These are phyloP conservation scores for Poecile atricapillus DNA, from an alignment of 2,113 vertebrate species.

Conservation along the genomic window DNA sequence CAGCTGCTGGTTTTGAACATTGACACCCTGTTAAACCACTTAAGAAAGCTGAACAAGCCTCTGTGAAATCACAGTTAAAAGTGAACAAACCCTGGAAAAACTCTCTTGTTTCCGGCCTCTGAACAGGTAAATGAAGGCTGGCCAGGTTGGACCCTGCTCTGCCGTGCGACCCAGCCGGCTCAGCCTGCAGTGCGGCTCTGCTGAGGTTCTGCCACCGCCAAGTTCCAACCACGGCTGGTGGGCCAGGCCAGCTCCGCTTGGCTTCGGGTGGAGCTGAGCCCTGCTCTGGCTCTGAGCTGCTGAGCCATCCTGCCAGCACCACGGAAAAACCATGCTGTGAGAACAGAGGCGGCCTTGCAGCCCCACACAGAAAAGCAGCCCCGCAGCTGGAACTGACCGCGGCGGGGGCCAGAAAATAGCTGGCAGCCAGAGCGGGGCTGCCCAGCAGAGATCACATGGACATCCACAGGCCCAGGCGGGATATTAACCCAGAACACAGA, in stretches of 20 bases:
- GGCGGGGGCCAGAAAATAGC: background rate
- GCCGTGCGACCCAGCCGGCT: accelerated
- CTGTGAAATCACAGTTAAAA: background rate
- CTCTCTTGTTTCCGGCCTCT: background rate
- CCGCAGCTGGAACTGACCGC: accelerated
- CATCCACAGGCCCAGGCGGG: accelerated
- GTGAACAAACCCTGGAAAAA: accelerated
- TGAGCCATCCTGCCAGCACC: background rate
- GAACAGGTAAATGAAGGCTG: background rate
- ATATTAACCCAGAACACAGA: too few relatives aligned
- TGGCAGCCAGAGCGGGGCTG: accelerated
- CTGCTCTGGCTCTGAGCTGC: accelerated
- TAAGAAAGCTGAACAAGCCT: background rate
- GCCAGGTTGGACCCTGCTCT: accelerated
- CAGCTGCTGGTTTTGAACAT: background rate
- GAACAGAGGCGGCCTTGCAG: background rate
- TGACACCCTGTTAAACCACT: background rate
- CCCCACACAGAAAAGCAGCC: accelerated
- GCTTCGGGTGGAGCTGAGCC: accelerated
- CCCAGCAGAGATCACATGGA: background rate
- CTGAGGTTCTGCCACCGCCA: accelerated
- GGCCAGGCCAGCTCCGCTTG: background rate
- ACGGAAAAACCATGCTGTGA: accelerated
- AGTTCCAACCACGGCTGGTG: accelerated
- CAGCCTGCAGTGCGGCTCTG: background rate